Evolutionary conservation across 2,113 vertebrate genomes (phyloP).

Genomic region (Pterocles orientalis): DNA sequence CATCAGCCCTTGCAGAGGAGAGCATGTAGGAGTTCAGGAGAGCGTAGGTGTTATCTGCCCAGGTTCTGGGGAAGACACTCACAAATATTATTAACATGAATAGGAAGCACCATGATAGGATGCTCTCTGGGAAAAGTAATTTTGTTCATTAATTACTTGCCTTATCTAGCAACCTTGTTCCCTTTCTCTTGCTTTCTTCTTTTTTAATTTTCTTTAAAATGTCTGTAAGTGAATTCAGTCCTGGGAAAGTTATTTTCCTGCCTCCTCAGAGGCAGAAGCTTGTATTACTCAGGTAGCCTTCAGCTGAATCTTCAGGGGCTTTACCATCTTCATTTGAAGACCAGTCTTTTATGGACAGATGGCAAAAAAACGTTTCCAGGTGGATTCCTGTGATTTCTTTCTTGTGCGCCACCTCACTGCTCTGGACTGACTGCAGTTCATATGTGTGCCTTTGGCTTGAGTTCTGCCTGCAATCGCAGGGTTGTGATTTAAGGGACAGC

Average conservation of each 20-base stretch:
- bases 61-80: constrained; percentile 51
- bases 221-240: constrained; percentile 20
- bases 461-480: background rate
- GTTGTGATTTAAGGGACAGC: background rate
- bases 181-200: background rate
- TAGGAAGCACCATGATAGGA: constrained; percentile 56
- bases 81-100: constrained; percentile 57
- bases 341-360: background rate
- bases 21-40: background rate
- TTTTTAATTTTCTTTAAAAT: constrained; percentile 47
- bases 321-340: background rate
- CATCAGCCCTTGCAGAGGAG: constrained; percentile 29
- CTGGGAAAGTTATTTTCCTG: background rate
- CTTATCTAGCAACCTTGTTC: constrained; percentile 54
- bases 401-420: background rate
- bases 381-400: background rate
- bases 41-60: constrained; percentile 36
- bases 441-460: fast-evolving
- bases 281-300: constrained; percentile 35
- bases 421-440: background rate
- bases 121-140: constrained; percentile 54
- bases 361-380: background rate
- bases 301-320: background rate
- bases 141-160: constrained; percentile 69
- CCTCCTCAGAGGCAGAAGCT: background rate